Percentiles rank a stretch among this genome's conserved stretches.
Evolutionary conservation across 2,113 vertebrate genomes (phyloP).

Genomic region (Butastur rufipennis): DNA sequence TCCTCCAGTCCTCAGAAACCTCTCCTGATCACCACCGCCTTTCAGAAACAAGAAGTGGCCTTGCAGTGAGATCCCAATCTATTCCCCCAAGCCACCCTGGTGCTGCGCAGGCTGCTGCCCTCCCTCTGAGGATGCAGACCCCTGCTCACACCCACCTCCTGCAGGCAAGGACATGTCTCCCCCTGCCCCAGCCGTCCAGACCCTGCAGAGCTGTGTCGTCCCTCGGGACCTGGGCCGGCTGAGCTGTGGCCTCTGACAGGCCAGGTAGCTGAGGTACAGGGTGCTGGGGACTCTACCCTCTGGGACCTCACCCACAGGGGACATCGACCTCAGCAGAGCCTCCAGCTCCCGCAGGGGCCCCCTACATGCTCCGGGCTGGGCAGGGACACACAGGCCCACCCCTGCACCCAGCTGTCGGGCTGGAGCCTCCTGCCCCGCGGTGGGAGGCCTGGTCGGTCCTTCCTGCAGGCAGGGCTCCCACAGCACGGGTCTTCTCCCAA

Average conservation of each 20-base stretch:
- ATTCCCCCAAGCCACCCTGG: not conserved
- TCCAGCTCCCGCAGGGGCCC: not conserved
- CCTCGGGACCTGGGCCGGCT: not conserved
- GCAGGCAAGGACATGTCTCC: not conserved
- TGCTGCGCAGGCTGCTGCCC: not conserved
- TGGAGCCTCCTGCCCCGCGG: accelerated
- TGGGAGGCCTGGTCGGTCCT: no score
- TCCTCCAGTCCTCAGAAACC: not conserved
- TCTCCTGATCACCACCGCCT: not conserved
- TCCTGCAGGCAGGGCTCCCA: not conserved
- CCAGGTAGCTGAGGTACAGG: accelerated
- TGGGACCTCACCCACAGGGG: not conserved
- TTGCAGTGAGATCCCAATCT: accelerated
- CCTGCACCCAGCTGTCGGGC: no score
- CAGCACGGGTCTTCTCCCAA: accelerated
- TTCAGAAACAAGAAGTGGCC: not conserved
- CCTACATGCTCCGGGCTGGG: no score
- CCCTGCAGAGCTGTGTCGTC: not conserved
- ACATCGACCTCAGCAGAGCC: not conserved
- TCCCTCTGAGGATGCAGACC: not conserved
- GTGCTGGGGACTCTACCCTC: not conserved
- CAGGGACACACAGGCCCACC: not conserved
- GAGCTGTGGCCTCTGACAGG: accelerated
- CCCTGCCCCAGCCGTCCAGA: accelerated
- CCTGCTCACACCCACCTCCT: no score